These are phyloP conservation scores for Mus spicilegus DNA, from an alignment of 2,113 vertebrate genomes.

Conservation along the genomic window DNA sequence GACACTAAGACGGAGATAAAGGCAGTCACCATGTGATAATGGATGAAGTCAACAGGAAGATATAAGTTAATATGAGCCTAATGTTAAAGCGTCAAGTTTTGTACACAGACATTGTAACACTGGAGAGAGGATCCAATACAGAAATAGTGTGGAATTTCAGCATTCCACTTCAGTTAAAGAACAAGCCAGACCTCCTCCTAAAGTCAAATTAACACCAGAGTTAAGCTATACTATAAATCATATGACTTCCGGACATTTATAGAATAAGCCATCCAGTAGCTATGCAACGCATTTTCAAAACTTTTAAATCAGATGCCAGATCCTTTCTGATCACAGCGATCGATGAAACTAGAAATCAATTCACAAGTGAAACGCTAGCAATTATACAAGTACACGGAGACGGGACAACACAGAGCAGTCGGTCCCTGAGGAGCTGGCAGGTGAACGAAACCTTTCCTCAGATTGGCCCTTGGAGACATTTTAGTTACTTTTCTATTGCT, in stretches of 20 bases:
- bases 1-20: neutral
- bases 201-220: neutral
- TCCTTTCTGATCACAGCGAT: neutral
- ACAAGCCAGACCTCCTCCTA: neutral
- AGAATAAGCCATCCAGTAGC: neutral
- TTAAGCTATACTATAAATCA: neutral
- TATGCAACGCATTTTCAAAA: neutral
- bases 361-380: neutral
- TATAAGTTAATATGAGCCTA: neutral
- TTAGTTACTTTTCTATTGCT: neutral
- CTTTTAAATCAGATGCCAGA: neutral
- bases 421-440: too few species aligned
- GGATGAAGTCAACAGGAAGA: neutral
- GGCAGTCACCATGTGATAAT: neutral
- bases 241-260: neutral
- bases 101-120: neutral
- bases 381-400: neutral
- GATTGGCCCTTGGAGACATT: fast-evolving
- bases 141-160: neutral
- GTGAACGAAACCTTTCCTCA: neutral
- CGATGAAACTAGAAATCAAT: neutral
- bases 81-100: neutral
- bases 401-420: neutral
- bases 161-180: neutral
- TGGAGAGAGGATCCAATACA: neutral